These are phyloP conservation scores for Cliona cf. orientalis DNA, from an alignment of 37 sponge, comb jelly and placozoan genomes.

Conservation along the genomic window DNA sequence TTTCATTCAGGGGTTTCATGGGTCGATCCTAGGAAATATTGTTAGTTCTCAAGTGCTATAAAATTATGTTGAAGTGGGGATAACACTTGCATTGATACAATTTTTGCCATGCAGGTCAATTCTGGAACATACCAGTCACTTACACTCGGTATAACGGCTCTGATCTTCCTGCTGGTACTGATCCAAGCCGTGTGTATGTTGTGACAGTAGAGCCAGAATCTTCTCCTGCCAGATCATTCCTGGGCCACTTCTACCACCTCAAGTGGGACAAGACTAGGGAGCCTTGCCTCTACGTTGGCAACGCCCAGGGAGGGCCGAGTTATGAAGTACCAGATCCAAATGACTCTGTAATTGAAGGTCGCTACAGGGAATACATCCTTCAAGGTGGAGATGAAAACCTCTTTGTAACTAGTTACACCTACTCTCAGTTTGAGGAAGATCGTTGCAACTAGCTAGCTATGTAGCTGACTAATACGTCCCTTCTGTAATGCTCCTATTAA, in stretches of 20 bases:
- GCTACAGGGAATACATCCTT: slow-evolving; percentile 50
- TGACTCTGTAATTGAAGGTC: slow-evolving; percentile 70
- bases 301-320: slow-evolving; percentile 61
- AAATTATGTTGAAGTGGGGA: too few relatives aligned
- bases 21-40: background rate
- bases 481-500: too few relatives aligned
- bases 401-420: too few relatives aligned
- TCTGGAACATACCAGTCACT: slow-evolving; percentile 78
- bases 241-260: slow-evolving; percentile 34
- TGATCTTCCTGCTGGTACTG: background rate
- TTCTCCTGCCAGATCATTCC: slow-evolving; percentile 33
- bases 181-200: slow-evolving; percentile 8
- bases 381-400: slow-evolving; percentile 12
- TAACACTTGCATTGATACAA: too few relatives aligned
- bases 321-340: slow-evolving; percentile 6
- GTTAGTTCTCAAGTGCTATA: too few relatives aligned
- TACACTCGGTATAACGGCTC: slow-evolving; percentile 9
- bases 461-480: too few relatives aligned
- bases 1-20: background rate
- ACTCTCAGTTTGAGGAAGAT: too few relatives aligned
- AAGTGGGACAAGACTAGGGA: slow-evolving; percentile 63
- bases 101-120: slow-evolving; percentile 60
- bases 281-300: slow-evolving; percentile 69
- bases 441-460: too few relatives aligned
- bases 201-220: slow-evolving; percentile 43